phyloP scores from a whole-genome alignment of 2,888 invertebrate species.

The Pycnomerus fuliginosus region DNA sequence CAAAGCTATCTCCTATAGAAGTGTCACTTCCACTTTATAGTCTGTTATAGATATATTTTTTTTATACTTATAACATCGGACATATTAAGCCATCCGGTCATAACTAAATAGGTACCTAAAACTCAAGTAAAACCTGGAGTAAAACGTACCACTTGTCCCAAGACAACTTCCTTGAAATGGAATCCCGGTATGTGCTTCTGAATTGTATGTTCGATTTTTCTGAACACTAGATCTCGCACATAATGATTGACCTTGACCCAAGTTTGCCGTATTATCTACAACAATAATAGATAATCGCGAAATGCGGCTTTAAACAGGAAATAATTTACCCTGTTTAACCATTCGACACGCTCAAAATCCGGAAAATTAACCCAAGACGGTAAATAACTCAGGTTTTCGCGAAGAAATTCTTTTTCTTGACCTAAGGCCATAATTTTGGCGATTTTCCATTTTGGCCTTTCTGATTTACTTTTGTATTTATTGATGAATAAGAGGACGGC shows the following conservation, averaged over 20 bases:
- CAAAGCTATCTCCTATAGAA: too few species aligned
- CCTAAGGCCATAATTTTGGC: slow-evolving; percentile 26
- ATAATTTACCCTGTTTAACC: slow-evolving; percentile 82
- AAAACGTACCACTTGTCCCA: slow-evolving; percentile 85
- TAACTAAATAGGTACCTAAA: slow-evolving; percentile 1
- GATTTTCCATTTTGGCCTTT: slow-evolving; percentile 24
- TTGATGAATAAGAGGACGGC: slow-evolving; percentile 23
- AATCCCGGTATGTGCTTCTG: slow-evolving; percentile 85
- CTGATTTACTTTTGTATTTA: slow-evolving; percentile 18
- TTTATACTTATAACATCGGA: too few species aligned
- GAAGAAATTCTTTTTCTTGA: slow-evolving; percentile 33
- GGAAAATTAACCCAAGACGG: slow-evolving; percentile 67
- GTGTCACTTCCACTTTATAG: too few species aligned
- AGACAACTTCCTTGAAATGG: slow-evolving; percentile 88
- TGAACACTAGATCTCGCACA: slow-evolving; percentile 77
- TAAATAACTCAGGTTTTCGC: slow-evolving; percentile 28
- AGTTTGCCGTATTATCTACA: slow-evolving; percentile 79
- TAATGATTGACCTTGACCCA: slow-evolving; percentile 97
- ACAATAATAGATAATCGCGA: slow-evolving; percentile 29
- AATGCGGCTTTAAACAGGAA: not conserved
- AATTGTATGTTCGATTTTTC: slow-evolving; percentile 81
- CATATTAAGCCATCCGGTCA: too few species aligned
- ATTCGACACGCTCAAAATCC: slow-evolving; percentile 92
- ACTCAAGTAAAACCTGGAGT: too few species aligned
- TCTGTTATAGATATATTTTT: too few species aligned